These are phyloP conservation scores for Lampris megalopsis DNA, from an alignment of 2,113 vertebrate species.

Conservation along the genomic window DNA sequence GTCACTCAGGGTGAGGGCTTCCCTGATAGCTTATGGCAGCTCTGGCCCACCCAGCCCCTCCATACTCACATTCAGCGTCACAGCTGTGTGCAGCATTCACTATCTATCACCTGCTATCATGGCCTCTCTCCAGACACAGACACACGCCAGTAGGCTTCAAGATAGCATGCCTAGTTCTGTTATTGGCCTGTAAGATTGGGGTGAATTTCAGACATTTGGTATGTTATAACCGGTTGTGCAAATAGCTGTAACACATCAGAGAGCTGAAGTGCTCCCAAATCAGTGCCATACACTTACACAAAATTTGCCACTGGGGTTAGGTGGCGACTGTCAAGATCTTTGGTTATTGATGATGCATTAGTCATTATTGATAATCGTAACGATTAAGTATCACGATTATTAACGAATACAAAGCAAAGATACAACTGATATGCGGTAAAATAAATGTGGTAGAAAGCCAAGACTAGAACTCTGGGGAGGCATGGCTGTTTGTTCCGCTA, in stretches of 20 bases:
- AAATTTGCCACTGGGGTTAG: background rate
- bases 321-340: background rate
- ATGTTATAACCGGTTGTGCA: background rate
- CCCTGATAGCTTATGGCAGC: conserved; percentile 63
- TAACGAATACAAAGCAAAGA: background rate
- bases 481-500: background rate
- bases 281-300: no score
- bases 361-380: background rate
- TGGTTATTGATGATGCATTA: background rate
- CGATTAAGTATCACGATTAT: no score
- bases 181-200: conserved; percentile 27
- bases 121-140: conserved; percentile 26
- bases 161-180: conserved; percentile 27
- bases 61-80: conserved; percentile 50
- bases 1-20: conserved; percentile 77
- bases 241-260: background rate
- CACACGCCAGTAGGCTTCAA: conserved; percentile 22
- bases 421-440: background rate
- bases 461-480: conserved; percentile 8
- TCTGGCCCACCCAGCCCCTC: conserved; percentile 25
- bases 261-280: background rate
- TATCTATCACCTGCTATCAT: conserved; percentile 53
- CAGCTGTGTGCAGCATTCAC: conserved; percentile 64
- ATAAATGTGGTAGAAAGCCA: background rate
- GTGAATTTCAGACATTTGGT: conserved; percentile 24